phyloP scores from a whole-genome alignment of 2,113 vertebrate genomes.

The Lanius ludovicianus region DNA sequence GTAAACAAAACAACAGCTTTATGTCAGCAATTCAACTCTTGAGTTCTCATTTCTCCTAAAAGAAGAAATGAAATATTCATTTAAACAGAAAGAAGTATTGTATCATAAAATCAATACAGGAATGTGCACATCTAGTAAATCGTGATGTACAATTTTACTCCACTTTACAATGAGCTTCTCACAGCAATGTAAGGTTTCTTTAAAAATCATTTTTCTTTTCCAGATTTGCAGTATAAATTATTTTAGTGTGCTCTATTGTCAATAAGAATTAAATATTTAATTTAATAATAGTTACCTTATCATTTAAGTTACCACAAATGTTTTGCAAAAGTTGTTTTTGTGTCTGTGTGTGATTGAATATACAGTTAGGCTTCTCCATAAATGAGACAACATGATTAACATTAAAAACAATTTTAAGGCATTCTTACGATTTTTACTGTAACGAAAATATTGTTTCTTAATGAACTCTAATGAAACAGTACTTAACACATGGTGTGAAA shows the following conservation, averaged over 20 bases:
- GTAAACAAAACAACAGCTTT: background rate
- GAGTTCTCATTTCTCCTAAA: background rate
- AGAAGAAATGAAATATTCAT: background rate
- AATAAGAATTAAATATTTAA: conserved; percentile 37
- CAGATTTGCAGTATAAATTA: background rate
- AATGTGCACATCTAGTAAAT: background rate
- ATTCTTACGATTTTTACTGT: conserved; percentile 35
- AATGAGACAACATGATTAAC: background rate
- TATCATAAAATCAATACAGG: background rate
- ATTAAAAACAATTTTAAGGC: conserved; percentile 32
- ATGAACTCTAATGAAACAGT: conserved; percentile 60
- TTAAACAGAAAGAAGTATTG: background rate
- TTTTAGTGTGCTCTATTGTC: conserved; percentile 2
- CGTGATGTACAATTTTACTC: background rate
- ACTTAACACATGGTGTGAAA: conserved; percentile 52
- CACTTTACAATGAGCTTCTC: background rate
- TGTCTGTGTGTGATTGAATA: background rate
- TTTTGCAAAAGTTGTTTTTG: background rate
- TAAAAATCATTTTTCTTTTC: background rate
- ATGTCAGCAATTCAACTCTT: background rate
- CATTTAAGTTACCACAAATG: background rate
- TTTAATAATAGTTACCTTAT: background rate
- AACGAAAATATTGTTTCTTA: conserved; percentile 66
- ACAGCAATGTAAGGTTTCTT: background rate
- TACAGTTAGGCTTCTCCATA: background rate